Conservation (phyloP, 2,888 invertebrate species). For the Lepidochrysops patricia region DNA sequence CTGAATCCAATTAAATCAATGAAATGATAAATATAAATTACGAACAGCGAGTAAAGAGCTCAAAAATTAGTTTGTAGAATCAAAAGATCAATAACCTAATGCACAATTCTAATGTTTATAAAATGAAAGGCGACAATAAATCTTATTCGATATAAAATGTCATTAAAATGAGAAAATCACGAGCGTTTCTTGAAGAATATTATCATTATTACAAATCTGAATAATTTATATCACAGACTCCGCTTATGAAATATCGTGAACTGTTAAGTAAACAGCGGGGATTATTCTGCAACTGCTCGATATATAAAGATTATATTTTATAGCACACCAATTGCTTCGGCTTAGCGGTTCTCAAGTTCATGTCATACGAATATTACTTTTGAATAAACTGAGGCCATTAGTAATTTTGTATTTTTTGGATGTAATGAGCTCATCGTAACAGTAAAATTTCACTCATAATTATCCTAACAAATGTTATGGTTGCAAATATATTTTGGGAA, state of each 20-base stretch:
- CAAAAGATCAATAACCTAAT: neutral
- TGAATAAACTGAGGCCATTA: no score
- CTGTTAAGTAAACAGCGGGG: constrained; percentile 18
- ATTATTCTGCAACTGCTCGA: constrained; percentile 23
- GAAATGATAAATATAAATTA: no score
- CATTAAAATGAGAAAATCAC: constrained; percentile 11
- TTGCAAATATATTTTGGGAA: no score
- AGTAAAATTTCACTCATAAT: no score
- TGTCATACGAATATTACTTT: no score
- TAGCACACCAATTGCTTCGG: no score
- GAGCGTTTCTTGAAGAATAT: constrained; percentile 24
- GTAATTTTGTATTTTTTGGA: no score
- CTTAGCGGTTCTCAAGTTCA: no score
- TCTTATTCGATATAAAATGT: neutral
- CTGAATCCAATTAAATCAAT: no score
- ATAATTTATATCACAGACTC: constrained; percentile 28
- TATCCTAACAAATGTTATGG: no score
- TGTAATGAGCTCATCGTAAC: no score
- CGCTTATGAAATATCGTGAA: constrained; percentile 28
- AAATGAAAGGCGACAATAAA: neutral
- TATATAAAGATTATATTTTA: constrained; percentile 3
- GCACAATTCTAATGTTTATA: neutral
- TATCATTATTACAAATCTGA: constrained; percentile 26
- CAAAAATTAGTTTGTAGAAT: neutral
- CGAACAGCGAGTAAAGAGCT: no score